These are phyloP conservation scores for Enoplolaimus lenunculus DNA, from an alignment of 2,888 invertebrate genomes.

Conservation along the genomic window DNA sequence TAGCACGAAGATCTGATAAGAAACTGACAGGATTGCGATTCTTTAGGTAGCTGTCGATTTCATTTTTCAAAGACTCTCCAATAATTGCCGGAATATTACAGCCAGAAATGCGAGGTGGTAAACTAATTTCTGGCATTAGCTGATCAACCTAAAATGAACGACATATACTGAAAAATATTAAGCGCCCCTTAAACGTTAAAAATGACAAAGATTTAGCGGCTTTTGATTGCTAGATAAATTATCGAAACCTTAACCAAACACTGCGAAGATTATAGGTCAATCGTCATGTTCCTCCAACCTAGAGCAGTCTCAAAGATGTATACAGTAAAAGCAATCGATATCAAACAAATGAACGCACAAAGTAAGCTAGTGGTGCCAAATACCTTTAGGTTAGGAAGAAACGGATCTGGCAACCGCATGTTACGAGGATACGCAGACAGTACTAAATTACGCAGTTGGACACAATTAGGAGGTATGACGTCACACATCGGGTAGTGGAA, in stretches of 20 bases:
- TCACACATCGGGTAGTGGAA: slow-evolving; percentile 98
- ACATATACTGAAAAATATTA: slow-evolving; percentile 15
- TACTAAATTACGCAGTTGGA: slow-evolving; percentile 92
- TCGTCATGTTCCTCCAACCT: too few relatives aligned
- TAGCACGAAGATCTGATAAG: slow-evolving; percentile 44
- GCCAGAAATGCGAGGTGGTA: slow-evolving; percentile 34
- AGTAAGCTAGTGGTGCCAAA: too few relatives aligned
- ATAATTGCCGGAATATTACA: slow-evolving; percentile 32
- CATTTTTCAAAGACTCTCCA: slow-evolving; percentile 44
- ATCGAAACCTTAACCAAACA: slow-evolving; percentile 10
- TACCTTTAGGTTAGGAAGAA: slow-evolving; percentile 88
- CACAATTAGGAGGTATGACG: slow-evolving; percentile 96
- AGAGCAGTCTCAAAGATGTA: too few relatives aligned
- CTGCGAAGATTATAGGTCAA: slow-evolving; percentile 10
- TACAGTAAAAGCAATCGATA: too few relatives aligned
- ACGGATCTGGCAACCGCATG: slow-evolving; percentile 95
- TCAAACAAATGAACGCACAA: too few relatives aligned
- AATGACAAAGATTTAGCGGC: too few relatives aligned
- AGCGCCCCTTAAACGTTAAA: too few relatives aligned
- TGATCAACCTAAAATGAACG: slow-evolving; percentile 33
- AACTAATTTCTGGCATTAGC: slow-evolving; percentile 34
- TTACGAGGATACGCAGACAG: slow-evolving; percentile 92
- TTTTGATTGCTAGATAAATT: too few relatives aligned
- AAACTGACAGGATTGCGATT: slow-evolving; percentile 47
- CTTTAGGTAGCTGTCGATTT: slow-evolving; percentile 87